Conservation (phyloP, 2,113 vertebrate genomes). For the Climacteris rufus region DNA sequence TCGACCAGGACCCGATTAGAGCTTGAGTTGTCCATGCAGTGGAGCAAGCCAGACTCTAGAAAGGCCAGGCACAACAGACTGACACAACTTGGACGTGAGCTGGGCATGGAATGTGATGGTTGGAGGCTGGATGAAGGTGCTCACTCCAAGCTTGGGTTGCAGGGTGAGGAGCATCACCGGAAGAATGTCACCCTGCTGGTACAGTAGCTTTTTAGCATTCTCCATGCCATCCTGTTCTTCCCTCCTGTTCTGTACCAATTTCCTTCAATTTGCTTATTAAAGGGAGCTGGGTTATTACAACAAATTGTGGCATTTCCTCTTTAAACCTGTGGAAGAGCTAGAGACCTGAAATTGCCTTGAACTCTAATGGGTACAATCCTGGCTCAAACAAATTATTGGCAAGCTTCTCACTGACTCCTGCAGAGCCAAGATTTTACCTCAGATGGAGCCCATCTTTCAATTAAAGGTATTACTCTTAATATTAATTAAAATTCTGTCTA, state of each 20-base stretch:
- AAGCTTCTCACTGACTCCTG: neutral
- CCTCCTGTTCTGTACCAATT: neutral
- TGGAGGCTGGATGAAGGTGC: neutral
- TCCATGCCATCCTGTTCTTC: neutral
- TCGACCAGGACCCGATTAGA: neutral
- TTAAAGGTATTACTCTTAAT: slow-evolving; percentile 16
- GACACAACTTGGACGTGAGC: neutral
- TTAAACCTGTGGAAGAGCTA: neutral
- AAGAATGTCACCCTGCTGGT: neutral
- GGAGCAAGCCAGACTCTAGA: neutral
- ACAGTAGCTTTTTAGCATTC: neutral
- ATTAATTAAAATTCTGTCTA: slow-evolving; percentile 29
- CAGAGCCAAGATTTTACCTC: neutral
- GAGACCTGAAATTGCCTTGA: neutral
- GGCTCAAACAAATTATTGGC: neutral
- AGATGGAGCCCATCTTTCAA: slow-evolving; percentile 1
- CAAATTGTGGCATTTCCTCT: slow-evolving; percentile 28
- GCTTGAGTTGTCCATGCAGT: neutral
- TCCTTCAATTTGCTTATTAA: slow-evolving; percentile 21
- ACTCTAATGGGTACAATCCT: neutral
- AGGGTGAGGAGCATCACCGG: neutral
- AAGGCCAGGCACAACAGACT: neutral
- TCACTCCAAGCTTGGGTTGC: accelerated
- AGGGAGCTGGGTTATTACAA: neutral
- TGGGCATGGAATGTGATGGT: neutral